Evolutionary conservation across 92 coral and sea anemone genomes (phyloP).

Genomic region (Actinostola sp.): DNA sequence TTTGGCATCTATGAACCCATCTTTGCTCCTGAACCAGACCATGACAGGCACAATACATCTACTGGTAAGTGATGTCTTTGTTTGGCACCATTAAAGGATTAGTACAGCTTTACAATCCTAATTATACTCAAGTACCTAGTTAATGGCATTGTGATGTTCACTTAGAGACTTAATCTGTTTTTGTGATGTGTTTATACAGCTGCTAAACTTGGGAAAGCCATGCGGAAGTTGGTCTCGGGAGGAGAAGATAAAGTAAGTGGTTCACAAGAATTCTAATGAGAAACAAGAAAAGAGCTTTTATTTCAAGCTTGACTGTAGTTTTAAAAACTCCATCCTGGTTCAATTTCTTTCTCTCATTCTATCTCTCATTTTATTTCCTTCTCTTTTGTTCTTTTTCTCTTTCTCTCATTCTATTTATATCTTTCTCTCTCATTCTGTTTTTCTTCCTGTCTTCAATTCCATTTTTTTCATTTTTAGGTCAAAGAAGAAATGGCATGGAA

Average conservation of each 20-base stretch:
- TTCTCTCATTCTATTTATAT: background rate
- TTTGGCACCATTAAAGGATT: no score
- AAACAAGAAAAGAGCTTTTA: background rate
- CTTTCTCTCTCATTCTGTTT: background rate
- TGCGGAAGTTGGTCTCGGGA: conserved; percentile 97
- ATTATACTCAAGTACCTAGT: background rate
- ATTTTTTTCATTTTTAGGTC: conserved; percentile 45
- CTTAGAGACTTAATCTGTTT: background rate
- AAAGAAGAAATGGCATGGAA: conserved; percentile 99
- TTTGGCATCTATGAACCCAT: conserved; percentile 94
- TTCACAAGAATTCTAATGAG: background rate
- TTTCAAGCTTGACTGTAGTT: no score
- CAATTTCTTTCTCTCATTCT: no score
- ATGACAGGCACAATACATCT: conserved; percentile 66
- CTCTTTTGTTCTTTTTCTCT: background rate
- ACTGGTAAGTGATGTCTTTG: conserved; percentile 56
- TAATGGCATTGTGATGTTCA: no score
- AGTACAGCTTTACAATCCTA: no score
- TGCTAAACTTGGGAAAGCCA: conserved; percentile 90
- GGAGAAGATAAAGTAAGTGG: conserved; percentile 82
- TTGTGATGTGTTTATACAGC: conserved; percentile 43
- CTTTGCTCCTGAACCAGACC: conserved; percentile 94
- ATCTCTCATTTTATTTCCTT: no score
- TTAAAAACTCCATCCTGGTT: no score
- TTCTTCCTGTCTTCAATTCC: background rate